Evolutionary conservation across 2,113 vertebrate species (phyloP).

Genomic region (Phodopus roborovskii): DNA sequence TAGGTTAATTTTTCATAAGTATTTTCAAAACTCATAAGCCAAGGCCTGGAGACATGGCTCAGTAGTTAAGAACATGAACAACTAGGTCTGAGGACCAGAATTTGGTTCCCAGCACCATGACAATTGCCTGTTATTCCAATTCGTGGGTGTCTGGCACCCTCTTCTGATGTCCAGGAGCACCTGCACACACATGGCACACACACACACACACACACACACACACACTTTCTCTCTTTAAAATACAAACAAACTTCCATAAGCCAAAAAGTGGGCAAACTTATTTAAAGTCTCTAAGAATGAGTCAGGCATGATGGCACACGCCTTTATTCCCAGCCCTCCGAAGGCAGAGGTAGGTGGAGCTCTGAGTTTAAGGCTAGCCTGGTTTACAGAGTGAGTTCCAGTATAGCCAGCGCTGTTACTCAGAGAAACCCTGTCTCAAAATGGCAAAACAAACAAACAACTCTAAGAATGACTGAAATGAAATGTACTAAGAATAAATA

Average conservation of each 20-base stretch:
- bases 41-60: not conserved
- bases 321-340: not conserved
- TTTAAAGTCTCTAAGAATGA: constrained; percentile 27
- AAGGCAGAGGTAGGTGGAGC: not conserved
- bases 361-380: not conserved
- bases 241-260: not conserved
- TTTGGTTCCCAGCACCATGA: not conserved
- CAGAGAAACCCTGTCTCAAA: not conserved
- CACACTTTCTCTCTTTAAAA: not conserved
- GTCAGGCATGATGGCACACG: not conserved
- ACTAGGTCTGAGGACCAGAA: not conserved
- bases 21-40: not conserved
- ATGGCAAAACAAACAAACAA: not conserved
- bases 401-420: not conserved
- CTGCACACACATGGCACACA: no score
- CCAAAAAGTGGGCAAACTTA: constrained; percentile 5
- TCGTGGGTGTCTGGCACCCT: not conserved
- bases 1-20: not conserved
- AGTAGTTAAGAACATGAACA: not conserved
- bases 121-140: not conserved
- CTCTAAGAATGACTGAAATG: not conserved
- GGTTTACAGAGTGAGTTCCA: not conserved
- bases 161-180: not conserved
- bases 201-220: not conserved
- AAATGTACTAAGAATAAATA: not conserved